Evolutionary conservation across 2,888 invertebrate species (phyloP).

Genomic region (Onchidella celtica): DNA sequence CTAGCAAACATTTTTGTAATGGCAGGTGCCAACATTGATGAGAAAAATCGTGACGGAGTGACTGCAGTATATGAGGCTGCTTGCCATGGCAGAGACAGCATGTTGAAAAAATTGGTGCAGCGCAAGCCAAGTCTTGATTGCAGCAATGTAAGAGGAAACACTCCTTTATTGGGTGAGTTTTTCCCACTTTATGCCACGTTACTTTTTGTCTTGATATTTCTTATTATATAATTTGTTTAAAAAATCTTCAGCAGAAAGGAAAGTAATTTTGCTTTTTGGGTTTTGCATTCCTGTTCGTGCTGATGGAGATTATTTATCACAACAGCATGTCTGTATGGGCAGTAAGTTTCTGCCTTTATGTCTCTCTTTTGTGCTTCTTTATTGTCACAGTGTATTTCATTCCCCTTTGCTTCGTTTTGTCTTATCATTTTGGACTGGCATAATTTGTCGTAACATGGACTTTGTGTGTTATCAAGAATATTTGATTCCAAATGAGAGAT

Average conservation of each 20-base stretch:
- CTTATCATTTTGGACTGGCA: no score
- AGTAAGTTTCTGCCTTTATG: background rate
- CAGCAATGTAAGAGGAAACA: conserved; percentile 64
- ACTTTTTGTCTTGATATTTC: no score
- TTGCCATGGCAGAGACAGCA: conserved; percentile 63
- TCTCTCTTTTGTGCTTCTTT: no score
- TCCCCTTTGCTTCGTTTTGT: no score
- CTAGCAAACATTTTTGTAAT: no score
- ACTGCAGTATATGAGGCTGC: conserved; percentile 73
- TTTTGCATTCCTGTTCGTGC: background rate
- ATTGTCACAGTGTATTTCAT: no score
- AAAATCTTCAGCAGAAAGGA: no score
- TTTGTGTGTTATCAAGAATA: no score
- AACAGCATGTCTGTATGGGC: background rate
- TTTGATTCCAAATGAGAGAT: no score
- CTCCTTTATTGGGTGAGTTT: conserved; percentile 72
- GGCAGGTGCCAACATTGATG: conserved; percentile 69
- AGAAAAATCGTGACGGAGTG: conserved; percentile 66
- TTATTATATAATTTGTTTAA: conserved; percentile 1
- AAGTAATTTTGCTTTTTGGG: background rate
- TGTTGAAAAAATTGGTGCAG: conserved; percentile 64
- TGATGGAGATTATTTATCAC: background rate
- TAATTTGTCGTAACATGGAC: no score
- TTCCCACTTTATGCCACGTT: no score
- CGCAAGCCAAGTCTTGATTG: conserved; percentile 67